phyloP scores from a whole-genome alignment of 53 echinoderm and acorn worm species.

The Stichopus horrens region DNA sequence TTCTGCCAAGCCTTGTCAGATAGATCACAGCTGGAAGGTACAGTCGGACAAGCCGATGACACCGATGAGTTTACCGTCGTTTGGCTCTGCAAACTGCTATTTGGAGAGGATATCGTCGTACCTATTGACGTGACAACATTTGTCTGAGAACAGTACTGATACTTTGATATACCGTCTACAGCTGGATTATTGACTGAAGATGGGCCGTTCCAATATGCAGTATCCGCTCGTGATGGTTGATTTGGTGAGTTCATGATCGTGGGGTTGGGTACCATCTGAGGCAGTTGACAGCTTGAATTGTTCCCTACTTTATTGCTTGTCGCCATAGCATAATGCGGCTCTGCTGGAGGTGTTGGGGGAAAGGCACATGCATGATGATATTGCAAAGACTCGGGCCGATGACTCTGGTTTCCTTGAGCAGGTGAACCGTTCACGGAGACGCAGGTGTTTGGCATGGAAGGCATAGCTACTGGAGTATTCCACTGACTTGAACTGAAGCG shows the following conservation, averaged over 20 bases:
- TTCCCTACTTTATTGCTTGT: neutral
- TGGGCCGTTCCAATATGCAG: constrained; percentile 12
- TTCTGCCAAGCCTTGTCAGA: constrained; percentile 29
- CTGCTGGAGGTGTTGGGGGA: constrained; percentile 20
- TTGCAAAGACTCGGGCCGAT: neutral
- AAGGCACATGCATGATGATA: neutral
- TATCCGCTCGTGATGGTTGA: neutral
- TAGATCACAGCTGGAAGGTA: constrained; percentile 20
- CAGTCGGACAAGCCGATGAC: neutral
- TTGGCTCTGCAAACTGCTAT: neutral
- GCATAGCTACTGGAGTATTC: neutral
- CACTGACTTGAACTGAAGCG: constrained; percentile 18
- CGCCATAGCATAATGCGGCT: neutral
- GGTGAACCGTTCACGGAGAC: neutral
- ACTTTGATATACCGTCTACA: neutral
- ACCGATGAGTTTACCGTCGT: neutral
- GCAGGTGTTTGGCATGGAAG: constrained; percentile 13
- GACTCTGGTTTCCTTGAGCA: neutral
- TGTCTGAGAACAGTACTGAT: constrained; percentile 9
- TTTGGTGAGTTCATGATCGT: neutral
- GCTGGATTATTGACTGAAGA: constrained; percentile 2
- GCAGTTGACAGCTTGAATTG: constrained; percentile 5
- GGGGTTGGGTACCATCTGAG: neutral
- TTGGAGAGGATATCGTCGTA: neutral
- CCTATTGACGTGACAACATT: neutral